These are phyloP conservation scores for Bos javanicus DNA, from an alignment of 2,113 vertebrate genomes.

Conservation along the genomic window DNA sequence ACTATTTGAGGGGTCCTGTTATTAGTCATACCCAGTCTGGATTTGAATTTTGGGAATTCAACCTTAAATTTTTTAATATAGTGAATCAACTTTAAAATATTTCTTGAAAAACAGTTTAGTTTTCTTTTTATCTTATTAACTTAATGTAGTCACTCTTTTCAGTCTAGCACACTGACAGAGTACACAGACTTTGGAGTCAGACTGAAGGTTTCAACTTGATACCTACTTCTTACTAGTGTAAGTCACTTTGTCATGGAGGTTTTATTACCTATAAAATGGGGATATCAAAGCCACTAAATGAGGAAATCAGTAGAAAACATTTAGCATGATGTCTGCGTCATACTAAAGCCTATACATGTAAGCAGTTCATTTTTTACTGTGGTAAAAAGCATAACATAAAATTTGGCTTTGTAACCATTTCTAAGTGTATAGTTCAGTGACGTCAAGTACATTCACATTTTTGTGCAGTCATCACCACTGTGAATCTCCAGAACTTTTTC, in stretches of 20 bases:
- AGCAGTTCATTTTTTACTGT: background rate
- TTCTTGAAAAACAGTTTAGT: conserved; percentile 1
- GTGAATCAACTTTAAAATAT: background rate
- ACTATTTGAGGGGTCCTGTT: background rate
- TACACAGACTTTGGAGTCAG: background rate
- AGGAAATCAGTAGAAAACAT: background rate
- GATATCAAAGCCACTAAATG: background rate
- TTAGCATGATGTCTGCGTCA: background rate
- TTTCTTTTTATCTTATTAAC: background rate
- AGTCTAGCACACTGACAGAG: background rate
- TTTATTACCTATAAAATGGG: background rate
- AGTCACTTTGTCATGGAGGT: background rate
- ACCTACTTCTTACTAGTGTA: background rate
- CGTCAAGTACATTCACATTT: background rate
- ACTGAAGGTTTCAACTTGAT: background rate
- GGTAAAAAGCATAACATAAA: background rate
- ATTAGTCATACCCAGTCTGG: background rate
- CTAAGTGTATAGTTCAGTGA: background rate
- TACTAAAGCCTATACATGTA: background rate
- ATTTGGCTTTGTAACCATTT: background rate
- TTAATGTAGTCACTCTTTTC: background rate
- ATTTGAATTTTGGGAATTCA: background rate
- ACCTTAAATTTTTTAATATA: background rate
- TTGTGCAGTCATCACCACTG: background rate
- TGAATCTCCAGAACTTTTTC: background rate